phyloP scores from a whole-genome alignment of 2,888 invertebrate genomes.

The Operophtera brumata region DNA sequence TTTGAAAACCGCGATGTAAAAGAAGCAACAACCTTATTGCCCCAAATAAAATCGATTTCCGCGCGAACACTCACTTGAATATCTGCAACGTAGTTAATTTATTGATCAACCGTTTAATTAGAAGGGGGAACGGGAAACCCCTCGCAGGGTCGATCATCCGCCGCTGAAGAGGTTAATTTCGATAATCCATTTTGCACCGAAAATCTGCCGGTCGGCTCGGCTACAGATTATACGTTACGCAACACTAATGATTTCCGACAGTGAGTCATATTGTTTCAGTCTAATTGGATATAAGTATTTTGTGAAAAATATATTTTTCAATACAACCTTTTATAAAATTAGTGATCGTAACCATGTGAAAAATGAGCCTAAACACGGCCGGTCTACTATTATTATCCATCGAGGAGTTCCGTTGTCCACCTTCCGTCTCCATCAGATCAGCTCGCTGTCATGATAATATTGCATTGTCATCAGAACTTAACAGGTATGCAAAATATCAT shows the following conservation, averaged over 20 bases:
- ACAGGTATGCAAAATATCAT: too few species aligned
- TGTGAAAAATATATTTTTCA: too few species aligned
- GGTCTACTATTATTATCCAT: too few species aligned
- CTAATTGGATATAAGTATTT: not conserved
- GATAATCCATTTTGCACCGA: constrained; percentile 66
- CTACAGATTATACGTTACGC: constrained; percentile 25
- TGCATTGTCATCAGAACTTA: too few species aligned
- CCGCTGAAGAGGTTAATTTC: constrained; percentile 73
- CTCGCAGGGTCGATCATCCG: constrained; percentile 69
- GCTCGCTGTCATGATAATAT: too few species aligned
- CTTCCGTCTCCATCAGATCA: too few species aligned
- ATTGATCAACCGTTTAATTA: constrained; percentile 32
- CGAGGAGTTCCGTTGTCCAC: too few species aligned
- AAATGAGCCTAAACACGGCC: too few species aligned
- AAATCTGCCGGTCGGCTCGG: constrained; percentile 26
- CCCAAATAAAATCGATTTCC: not conserved
- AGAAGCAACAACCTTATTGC: not conserved
- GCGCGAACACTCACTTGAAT: not conserved
- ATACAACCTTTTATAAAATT: too few species aligned
- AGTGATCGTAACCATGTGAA: too few species aligned
- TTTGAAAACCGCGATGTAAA: too few species aligned
- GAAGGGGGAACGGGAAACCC: constrained; percentile 40
- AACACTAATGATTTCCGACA: constrained; percentile 34
- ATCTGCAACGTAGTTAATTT: constrained; percentile 25
- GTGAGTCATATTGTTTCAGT: constrained; percentile 33